Base-by-base conservation (phyloP, 2,888 invertebrate species). In the Leucophora obtusa region DNA sequence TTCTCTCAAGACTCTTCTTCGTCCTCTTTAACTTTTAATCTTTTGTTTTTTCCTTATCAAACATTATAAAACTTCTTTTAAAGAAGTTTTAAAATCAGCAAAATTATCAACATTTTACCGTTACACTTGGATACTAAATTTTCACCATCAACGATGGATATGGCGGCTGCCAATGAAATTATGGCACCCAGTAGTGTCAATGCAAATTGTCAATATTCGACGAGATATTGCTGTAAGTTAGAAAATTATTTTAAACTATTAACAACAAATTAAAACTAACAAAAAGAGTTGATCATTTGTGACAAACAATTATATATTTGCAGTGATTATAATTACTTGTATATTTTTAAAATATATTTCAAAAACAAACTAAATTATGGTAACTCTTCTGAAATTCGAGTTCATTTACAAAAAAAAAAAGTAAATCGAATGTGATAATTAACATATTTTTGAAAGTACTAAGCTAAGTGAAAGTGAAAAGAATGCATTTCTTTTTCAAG, bases 171-270 rank as follows among this genome's bases (percentile, higher is more conserved):
- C 87, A 89, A 86, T 84, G 88, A 89, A 84, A 87, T 88, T 81
- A 86, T 88, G 88, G 87, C 87, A 83, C 88, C 89, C 80, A 87
- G 85, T 83, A 86, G 62, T 86, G 87, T 88, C 85, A 88, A 88
- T 84, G 81, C 81, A 56, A 91, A 91, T 85, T 90, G 90, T 82
- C 90, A 90, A 85, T 90, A 90, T 83, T 90, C 90, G 69, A 90
- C 90, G 56, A 86, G 90, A 86, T 90, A 90, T 86, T 90, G 90
- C 85, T 90, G 90, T 90, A 90, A 90, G 91, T 47, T 47, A n/a
- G n/a, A 47, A n/a, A 38, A 9, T 11, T 11, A 11, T 11, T 47
- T 47, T 47, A 4, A 47, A n/a, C 0, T 15, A 47, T n/a, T n/a
- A n/a, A 47, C 10, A 47, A 47, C 4, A n/a, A 47, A 47, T 6